Base-by-base conservation (phyloP, 2,888 invertebrate species). In the Cerastis leucographa region DNA sequence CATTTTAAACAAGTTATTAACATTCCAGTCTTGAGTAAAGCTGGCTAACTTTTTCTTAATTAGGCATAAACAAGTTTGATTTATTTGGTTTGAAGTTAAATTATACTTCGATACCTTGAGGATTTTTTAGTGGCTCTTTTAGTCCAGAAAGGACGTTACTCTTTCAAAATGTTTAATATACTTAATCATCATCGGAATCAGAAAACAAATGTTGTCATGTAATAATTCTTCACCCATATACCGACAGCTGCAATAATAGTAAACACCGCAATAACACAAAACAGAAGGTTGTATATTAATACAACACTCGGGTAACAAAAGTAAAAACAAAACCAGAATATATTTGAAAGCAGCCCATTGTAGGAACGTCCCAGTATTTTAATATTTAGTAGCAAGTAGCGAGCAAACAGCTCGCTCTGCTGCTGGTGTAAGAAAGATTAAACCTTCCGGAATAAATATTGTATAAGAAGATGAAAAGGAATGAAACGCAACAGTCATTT, bases 371-470 rank as follows among this genome's bases (percentile, higher is more conserved):
- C 46, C n/a, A 54, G 25, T 81, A 56, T 77, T 85, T 77, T 83
- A 81, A 83, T 81, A 85, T 83, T 83, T 71, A 81, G 62, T 44
- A 73, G 62, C 72, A 73, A 68, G 59, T 49, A 71, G 68, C 76
- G 71, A 72, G 35, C 68, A 56, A 22, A 74, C 71, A 66, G 64
- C 61, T 66, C 51, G 64, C 62, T 35, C 40, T 29, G 46, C n/a
- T 12, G 25, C 81, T 85, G 77, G 81, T 76, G 77, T 77, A 83
- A 81, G 77, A 73, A 81, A 85, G 67, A 81, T 83, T 85, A 85
- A 85, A 83, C 61, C 69, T 70, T 29, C 51, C 54, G 25, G 42
- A 67, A 85, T 77, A 80, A 74, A 83, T 71, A 80, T 59, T 80
- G 56, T 77, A 64, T 8, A 35, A 12, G 35, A 40, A 56, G 66